phyloP scores from a whole-genome alignment of 1,140 invertebrate genomes.

The Dendroctonus valens region DNA sequence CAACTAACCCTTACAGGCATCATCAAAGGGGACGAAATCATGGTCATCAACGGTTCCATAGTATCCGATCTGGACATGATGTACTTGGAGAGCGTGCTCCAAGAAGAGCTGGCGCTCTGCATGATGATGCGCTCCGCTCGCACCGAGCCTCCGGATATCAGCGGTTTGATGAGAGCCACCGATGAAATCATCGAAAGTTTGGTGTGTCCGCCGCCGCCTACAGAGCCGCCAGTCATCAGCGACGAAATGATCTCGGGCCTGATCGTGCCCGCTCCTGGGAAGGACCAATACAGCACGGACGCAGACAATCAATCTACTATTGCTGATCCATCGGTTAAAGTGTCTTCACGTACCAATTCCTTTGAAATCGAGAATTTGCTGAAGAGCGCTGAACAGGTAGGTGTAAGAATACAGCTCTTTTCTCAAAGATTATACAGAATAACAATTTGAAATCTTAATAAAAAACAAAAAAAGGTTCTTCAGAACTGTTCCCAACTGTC shows the following conservation, averaged over 20 bases:
- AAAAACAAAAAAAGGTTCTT: no score
- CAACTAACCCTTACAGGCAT: slow-evolving; percentile 66
- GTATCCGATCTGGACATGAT: slow-evolving; percentile 99
- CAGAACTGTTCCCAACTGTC: no score
- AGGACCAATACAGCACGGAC: slow-evolving; percentile 70
- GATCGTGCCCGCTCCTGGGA: slow-evolving; percentile 91
- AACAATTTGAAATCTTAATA: no score
- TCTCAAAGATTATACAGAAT: no score
- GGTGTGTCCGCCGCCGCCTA: slow-evolving; percentile 92
- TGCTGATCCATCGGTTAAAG: slow-evolving; percentile 54
- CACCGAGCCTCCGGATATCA: slow-evolving; percentile 87
- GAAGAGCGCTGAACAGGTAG: slow-evolving; percentile 70
- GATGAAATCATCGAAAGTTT: slow-evolving; percentile 94
- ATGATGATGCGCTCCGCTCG: slow-evolving; percentile 98
- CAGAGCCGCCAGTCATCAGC: slow-evolving; percentile 86
- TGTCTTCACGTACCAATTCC: slow-evolving; percentile 78
- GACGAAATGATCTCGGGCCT: slow-evolving; percentile 95
- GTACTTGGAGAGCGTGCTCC: slow-evolving; percentile 93
- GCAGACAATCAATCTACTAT: slow-evolving; percentile 57
- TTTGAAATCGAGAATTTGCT: slow-evolving; percentile 89
- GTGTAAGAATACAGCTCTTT: no score
- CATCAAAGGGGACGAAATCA: slow-evolving; percentile 96
- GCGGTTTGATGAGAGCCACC: slow-evolving; percentile 76
- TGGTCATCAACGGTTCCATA: slow-evolving; percentile 97
- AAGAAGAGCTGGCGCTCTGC: slow-evolving; percentile 92